Base-by-base conservation (phyloP, 2,113 vertebrate species). In the Actenoides lindsayi region DNA sequence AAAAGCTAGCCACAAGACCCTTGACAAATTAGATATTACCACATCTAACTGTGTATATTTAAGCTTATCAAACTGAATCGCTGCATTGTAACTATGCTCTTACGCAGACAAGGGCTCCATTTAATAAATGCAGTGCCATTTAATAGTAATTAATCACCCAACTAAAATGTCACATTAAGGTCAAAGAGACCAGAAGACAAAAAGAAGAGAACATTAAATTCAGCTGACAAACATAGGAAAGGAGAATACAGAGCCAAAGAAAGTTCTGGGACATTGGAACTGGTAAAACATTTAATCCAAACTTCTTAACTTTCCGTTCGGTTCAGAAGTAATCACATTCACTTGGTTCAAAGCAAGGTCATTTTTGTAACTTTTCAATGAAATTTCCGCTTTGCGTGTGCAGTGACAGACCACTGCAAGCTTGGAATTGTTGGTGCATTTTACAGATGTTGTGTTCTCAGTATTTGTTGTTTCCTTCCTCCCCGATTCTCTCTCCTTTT, bases 1-100 rank as follows among this genome's bases (percentile, higher is more conserved):
- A 97, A 97, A 97, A 98, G 95, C 94, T 96, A 97, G 90, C 97
- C 89, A 83, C 96, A 97, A 96, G 91, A 97, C 96, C 97, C 94
- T 96, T 98, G 97, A 98, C 98, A 98, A 98, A 98, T 98, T 98
- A 97, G 97, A 98, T 98, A 98, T 97, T 98, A 96, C 98, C 97
- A 96, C 97, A 96, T 98, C 97, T 98, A 98, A 98, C 98, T 98
- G 96, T 98, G 97, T 98, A 90, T 98, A 97, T 98, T 98, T 98
- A 98, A 98, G 98, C 96, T 97, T 98, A 98, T 98, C 96, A 94
- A 96, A 96, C 97, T 98, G 98, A 98, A 98, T 98, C 97, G 91
- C 88, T 84, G 96, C 96, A 97, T 98, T 98, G 98, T 98, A 95
- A 84, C 97, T 76, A 76, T 91, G 94, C 95, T 96, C 80, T 96